Conservation (phyloP, 2,888 invertebrate genomes). For the Lobophora halterata region DNA sequence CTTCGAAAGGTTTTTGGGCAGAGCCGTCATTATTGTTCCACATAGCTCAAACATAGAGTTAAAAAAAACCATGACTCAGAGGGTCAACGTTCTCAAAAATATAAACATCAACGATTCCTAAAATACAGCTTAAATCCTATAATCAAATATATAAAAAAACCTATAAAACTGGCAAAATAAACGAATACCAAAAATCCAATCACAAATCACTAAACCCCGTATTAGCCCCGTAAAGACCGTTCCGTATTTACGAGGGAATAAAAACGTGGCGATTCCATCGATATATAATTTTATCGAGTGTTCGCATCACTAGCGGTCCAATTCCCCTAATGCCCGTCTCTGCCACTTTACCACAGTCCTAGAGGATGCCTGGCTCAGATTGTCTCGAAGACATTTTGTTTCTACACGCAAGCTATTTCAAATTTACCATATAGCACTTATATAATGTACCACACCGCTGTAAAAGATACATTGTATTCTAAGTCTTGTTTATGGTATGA, state of each 20-base stretch:
- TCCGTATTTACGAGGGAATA: constrained; percentile 16
- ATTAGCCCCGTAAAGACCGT: constrained; percentile 19
- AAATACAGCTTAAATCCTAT: no score
- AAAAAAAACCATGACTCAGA: no score
- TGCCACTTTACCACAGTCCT: constrained; percentile 41
- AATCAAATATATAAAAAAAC: constrained; percentile 3
- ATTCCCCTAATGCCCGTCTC: constrained; percentile 51
- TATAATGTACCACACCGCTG: no score
- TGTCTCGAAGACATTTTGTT: constrained; percentile 1
- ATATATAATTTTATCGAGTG: constrained; percentile 34
- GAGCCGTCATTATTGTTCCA: no score
- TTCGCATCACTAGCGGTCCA: constrained; percentile 40
- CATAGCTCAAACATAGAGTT: no score
- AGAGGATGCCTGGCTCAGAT: constrained; percentile 15
- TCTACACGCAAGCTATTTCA: no score
- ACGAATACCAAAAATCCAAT: constrained; percentile 18
- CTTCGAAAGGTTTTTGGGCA: no score
- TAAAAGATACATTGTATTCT: no score
- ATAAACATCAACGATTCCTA: no score
- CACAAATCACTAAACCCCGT: constrained; percentile 23
- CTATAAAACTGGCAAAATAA: constrained; percentile 4
- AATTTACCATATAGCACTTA: no score
- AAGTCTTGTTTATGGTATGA: no score
- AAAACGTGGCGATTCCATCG: constrained; percentile 28
- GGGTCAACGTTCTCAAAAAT: no score